phyloP scores from a whole-genome alignment of 2,113 vertebrate genomes.

The Mastomys coucha region DNA sequence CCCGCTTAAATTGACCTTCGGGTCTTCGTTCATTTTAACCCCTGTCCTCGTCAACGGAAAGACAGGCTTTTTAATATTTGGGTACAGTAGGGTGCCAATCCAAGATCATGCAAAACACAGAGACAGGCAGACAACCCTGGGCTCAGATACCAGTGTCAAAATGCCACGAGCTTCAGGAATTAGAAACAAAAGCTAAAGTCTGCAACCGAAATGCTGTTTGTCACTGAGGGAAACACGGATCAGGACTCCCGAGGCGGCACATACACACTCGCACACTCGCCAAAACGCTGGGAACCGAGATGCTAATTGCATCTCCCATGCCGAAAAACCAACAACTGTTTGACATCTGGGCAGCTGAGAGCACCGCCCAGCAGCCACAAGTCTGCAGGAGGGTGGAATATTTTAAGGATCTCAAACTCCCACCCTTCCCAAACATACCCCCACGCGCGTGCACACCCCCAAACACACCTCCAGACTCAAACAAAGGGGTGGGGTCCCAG shows the following conservation, averaged over 20 bases:
- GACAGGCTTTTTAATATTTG: slow-evolving; percentile 86
- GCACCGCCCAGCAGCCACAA: neutral
- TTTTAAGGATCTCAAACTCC: neutral
- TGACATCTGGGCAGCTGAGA: slow-evolving; percentile 3
- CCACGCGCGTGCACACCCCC: slow-evolving; percentile 45
- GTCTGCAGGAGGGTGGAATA: neutral
- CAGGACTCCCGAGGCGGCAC: neutral
- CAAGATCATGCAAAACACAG: slow-evolving; percentile 80
- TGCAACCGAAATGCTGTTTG: neutral
- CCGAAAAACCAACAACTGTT: neutral
- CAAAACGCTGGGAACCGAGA: neutral
- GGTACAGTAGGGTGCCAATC: slow-evolving; percentile 63
- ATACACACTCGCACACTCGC: neutral
- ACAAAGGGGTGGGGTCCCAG: slow-evolving; percentile 72
- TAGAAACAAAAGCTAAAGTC: slow-evolving; percentile 63
- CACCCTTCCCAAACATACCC: neutral
- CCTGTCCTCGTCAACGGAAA: slow-evolving; percentile 90
- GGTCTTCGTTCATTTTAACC: slow-evolving; percentile 97
- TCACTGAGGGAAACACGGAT: neutral
- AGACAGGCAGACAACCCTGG: slow-evolving; percentile 37
- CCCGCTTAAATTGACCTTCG: slow-evolving; percentile 93
- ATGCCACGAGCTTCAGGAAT: slow-evolving; percentile 13
- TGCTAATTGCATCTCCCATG: neutral
- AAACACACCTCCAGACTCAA: slow-evolving; percentile 30
- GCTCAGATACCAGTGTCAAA: neutral